These are phyloP conservation scores for Coilia nasus DNA, from an alignment of 2,797 vertebrate genomes.

Conservation along the genomic window DNA sequence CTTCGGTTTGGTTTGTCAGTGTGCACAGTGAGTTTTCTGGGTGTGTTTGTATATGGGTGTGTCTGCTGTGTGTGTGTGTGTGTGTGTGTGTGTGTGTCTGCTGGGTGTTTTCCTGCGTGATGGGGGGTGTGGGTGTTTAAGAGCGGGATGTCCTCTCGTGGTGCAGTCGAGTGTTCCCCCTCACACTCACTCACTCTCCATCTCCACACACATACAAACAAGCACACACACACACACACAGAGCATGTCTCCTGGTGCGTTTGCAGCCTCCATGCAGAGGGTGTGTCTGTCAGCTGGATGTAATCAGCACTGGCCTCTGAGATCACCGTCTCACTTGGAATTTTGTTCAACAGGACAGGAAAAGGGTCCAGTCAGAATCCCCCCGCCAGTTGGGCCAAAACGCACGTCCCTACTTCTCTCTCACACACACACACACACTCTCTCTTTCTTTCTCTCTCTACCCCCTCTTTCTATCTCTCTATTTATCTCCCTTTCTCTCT, in stretches of 20 bases:
- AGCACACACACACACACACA: not conserved
- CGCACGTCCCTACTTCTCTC: not conserved
- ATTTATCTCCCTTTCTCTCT: not conserved
- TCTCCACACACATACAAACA: not conserved
- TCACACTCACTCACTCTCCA: no score
- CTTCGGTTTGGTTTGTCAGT: no score
- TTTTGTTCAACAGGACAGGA: not conserved
- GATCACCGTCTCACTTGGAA: not conserved
- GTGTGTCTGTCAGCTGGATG: slow-evolving; percentile 36
- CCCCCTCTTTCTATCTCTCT: not conserved
- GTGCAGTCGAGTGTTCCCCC: no score
- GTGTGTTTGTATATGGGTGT: no score
- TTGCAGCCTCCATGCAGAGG: not conserved
- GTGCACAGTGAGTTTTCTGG: no score
- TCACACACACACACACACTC: not conserved
- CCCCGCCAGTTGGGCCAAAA: not conserved
- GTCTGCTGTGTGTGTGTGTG: no score
- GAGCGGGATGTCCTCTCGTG: no score
- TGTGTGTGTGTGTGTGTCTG: no score
- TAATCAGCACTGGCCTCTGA: slow-evolving; percentile 22
- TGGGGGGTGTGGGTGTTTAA: no score
- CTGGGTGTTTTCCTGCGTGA: no score
- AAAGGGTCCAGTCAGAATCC: not conserved
- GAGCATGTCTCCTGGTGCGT: not conserved
- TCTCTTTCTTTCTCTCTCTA: not conserved